These are phyloP conservation scores for Calameuta idolon DNA, from an alignment of 2,888 invertebrate genomes.

Conservation along the genomic window DNA sequence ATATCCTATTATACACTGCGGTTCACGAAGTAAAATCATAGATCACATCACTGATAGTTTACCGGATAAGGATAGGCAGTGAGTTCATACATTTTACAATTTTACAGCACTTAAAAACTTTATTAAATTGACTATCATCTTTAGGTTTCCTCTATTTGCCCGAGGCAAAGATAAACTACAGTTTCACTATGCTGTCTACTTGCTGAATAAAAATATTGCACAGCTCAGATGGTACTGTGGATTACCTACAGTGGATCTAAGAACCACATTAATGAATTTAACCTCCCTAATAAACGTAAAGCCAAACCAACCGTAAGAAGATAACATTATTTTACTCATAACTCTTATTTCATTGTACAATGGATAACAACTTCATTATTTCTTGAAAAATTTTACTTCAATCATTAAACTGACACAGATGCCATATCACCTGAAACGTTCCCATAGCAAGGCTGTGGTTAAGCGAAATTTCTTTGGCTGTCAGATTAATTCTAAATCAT, in stretches of 20 bases:
- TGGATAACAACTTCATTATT: background rate
- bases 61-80: constrained; percentile 77
- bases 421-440: too few relatives aligned
- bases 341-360: background rate
- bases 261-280: constrained; percentile 83
- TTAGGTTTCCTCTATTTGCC: constrained; percentile 86
- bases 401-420: too few relatives aligned
- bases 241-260: constrained; percentile 78
- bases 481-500: too few relatives aligned
- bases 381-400: too few relatives aligned
- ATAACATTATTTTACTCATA: background rate
- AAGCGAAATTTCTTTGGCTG: too few relatives aligned
- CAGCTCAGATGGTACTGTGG: constrained; percentile 86
- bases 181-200: constrained; percentile 90
- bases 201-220: constrained; percentile 94
- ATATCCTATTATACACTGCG: constrained; percentile 84
- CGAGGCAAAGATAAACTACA: constrained; percentile 82
- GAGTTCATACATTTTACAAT: constrained; percentile 67
- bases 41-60: constrained; percentile 81
- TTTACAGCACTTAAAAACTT: constrained; percentile 56
- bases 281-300: constrained; percentile 71
- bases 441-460: too few relatives aligned
- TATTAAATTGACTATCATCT: background rate
- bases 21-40: constrained; percentile 84
- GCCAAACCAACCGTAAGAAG: constrained; percentile 55